Conservation (phyloP, 2,888 invertebrate genomes). For the Onthophagus sagittarius region DNA sequence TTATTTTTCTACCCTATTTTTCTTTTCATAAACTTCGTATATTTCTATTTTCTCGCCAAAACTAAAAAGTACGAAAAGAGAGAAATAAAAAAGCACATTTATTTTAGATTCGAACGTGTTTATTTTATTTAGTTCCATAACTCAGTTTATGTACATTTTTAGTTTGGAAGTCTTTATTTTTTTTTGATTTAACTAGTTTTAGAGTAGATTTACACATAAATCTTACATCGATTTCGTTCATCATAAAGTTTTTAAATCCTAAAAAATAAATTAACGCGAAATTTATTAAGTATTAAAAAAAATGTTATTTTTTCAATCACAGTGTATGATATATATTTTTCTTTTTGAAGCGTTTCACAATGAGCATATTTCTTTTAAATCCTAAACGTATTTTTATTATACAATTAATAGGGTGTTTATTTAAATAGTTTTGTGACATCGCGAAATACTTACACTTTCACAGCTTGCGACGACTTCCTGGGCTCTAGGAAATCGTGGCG, state of each 20-base stretch:
- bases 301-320: too few relatives aligned
- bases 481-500: neutral
- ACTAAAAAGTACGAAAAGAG: neutral
- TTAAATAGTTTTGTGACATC: neutral
- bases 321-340: neutral
- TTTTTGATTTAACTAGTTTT: neutral
- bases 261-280: too few relatives aligned
- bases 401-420: neutral
- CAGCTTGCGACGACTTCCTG: neutral
- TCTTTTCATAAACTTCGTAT: neutral
- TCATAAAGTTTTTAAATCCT: too few relatives aligned
- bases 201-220: neutral
- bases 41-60: neutral
- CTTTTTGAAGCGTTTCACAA: neutral
- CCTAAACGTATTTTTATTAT: neutral
- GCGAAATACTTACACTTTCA: conserved; percentile 14
- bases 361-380: neutral
- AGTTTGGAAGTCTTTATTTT: neutral
- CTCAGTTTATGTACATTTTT: neutral
- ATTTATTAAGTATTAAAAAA: too few relatives aligned
- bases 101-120: neutral
- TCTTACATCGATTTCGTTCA: too few relatives aligned
- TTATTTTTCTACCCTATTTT: neutral
- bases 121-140: neutral
- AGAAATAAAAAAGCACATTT: neutral